Evolutionary conservation across 2,888 invertebrate species (phyloP).

Genomic region (Philereme transversata): DNA sequence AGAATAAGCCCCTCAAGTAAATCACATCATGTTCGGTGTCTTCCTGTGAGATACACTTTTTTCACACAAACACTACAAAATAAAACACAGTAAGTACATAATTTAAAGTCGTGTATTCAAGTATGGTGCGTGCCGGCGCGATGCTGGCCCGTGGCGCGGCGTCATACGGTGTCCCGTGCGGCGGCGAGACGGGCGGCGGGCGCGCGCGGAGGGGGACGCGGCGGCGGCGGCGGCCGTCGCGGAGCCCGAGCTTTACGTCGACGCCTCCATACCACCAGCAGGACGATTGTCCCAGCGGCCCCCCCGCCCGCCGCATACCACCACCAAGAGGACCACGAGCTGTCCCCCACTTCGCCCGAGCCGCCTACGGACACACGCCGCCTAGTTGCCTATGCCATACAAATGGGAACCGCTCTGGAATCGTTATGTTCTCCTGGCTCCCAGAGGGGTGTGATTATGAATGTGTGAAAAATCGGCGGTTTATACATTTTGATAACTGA

Average conservation of each 20-base stretch:
- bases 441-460: conserved; percentile 1
- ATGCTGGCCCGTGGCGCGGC: conserved; percentile 41
- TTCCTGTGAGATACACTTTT: not conserved
- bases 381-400: conserved; percentile 42
- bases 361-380: conserved; percentile 55
- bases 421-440: conserved; percentile 26
- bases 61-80: conserved; percentile 31
- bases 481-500: not conserved
- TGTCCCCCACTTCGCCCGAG: conserved; percentile 37
- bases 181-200: conserved; percentile 65
- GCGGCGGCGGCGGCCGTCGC: conserved; percentile 53
- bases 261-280: conserved; percentile 49
- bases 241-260: conserved; percentile 48
- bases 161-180: conserved; percentile 74
- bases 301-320: conserved; percentile 42
- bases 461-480: not conserved
- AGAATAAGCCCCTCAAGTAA: too few relatives aligned
- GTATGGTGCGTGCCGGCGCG: conserved; percentile 51
- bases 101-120: conserved; percentile 71
- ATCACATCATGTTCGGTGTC: too few relatives aligned
- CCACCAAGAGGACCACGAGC: conserved; percentile 36
- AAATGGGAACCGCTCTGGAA: conserved; percentile 25
- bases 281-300: conserved; percentile 56
- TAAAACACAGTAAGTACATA: conserved; percentile 54
- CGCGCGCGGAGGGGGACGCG: conserved; percentile 66